phyloP scores from a whole-genome alignment of 1,140 invertebrate genomes.

The Elysia chlorotica region DNA sequence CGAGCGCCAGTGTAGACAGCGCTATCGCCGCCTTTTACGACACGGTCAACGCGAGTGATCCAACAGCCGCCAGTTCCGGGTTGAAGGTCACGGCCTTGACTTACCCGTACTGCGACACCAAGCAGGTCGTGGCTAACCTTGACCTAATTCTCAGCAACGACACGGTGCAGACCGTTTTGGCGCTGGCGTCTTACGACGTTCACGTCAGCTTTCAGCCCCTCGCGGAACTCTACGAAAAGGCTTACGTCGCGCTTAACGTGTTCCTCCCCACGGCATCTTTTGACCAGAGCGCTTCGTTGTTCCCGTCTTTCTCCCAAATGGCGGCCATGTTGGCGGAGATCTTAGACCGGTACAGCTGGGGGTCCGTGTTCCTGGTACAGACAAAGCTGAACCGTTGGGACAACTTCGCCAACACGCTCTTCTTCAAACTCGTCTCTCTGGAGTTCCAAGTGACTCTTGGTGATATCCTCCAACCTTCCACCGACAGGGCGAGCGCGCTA shows the following conservation, averaged over 20 bases:
- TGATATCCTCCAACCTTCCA: too few relatives aligned
- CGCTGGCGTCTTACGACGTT: neutral
- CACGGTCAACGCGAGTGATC: neutral
- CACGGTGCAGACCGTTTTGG: neutral
- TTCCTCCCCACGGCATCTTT: neutral
- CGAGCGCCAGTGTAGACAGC: neutral
- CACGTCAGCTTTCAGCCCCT: constrained; percentile 4
- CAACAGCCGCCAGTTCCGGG: neutral
- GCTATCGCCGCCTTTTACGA: neutral
- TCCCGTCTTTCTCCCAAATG: neutral
- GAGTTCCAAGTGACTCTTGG: neutral
- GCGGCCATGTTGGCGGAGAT: constrained; percentile 3
- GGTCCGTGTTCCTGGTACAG: neutral
- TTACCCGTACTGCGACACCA: neutral
- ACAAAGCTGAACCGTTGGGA: neutral
- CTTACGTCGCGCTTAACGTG: constrained; percentile 7
- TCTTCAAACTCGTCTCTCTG: neutral
- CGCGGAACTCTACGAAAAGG: constrained; percentile 14
- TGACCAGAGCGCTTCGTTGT: neutral
- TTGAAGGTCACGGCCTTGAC: neutral
- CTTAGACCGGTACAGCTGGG: constrained; percentile 11
- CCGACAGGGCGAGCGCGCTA: too few relatives aligned
- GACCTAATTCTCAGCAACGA: constrained; percentile 6
- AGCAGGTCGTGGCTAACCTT: neutral
- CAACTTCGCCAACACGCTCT: neutral